Evolutionary conservation across 1,140 invertebrate genomes (phyloP).

Genomic region (Odontomachus brunneus): DNA sequence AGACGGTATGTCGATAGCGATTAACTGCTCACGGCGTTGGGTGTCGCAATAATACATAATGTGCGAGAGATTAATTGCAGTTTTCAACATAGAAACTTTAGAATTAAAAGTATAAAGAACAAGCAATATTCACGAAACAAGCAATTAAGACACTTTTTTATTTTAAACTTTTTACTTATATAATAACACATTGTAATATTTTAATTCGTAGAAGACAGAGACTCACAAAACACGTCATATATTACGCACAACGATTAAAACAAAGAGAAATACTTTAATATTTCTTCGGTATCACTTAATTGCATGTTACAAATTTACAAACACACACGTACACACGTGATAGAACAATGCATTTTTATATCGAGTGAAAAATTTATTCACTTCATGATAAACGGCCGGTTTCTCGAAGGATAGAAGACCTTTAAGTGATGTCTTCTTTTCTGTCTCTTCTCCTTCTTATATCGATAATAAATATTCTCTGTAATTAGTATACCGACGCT

Average conservation of each 20-base stretch:
- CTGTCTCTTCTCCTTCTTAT: not conserved
- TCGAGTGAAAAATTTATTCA: not conserved
- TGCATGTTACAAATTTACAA: not conserved
- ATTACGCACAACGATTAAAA: not conserved
- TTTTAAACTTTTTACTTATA: too few relatives aligned
- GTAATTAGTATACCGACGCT: constrained; percentile 4
- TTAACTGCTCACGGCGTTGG: not conserved
- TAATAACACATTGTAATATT: too few relatives aligned
- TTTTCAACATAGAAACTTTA: too few relatives aligned
- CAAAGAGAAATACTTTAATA: not conserved
- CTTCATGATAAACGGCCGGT: not conserved
- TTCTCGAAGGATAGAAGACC: not conserved
- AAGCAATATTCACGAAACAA: too few relatives aligned
- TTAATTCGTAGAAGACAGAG: too few relatives aligned
- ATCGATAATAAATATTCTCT: constrained; percentile 44
- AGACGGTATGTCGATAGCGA: not conserved
- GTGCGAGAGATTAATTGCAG: too few relatives aligned
- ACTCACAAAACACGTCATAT: too few relatives aligned
- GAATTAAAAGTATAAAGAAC: too few relatives aligned
- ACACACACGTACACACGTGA: not conserved
- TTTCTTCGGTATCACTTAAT: not conserved
- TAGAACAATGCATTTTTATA: not conserved
- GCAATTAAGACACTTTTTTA: too few relatives aligned
- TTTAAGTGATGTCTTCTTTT: not conserved
- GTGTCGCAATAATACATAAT: not conserved